Evolutionary conservation across 2,888 invertebrate genomes (phyloP), one percentile per base, ranked within the genome.

Genomic region (Napeogenes inachia): DNA sequence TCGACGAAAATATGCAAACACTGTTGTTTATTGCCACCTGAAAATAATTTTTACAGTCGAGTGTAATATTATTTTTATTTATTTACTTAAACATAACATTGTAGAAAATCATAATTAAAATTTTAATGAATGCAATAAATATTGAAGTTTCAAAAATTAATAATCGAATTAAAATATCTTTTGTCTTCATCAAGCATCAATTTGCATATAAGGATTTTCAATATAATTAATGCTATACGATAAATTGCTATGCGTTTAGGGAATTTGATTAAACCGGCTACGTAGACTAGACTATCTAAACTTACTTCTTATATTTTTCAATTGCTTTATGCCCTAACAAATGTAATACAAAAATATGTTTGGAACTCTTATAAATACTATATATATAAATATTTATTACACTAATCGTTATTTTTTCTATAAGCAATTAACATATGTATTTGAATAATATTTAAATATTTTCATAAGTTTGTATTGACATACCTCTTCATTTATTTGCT

Each of bases 401-500:
- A 47, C 5, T 21, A 4, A n/a, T 47, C 38, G 57, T 50, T 38
- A 60, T 54, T 55, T 66, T 32, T 56, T 54, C 38, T 56, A 5
- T 10, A 42, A 10, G 10, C 3, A 42, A 42, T 42, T 10, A 12
- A 8, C 42, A 42, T 42, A 42, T 42, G 10, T 42, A 10, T 42
- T 42, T 38, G 4, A 21, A 21, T 21, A 21, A 21, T 21, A 21
- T 21, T 21, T 21, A 21, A 21, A 21, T 21, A 21, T 21, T 38
- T 4, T 38, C 2, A n/a, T 47, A 47, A 6, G 8, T 21, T 21
- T 3, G 10, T 30, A 30, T 4, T 30, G 8, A 50, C 4, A 73
- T 79, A 89, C 89, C 82, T 89, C 89, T 70, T 90, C 90, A 70
- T 90, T 90, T 66, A 88, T 89, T 66, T 89, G 89, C 68, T 90